A percentile compares a stretch with the other conserved stretches of the same genome.
These are phyloP conservation scores for Drosophila neutralis DNA, from an alignment of 2,888 invertebrate species.

Conservation along the genomic window DNA sequence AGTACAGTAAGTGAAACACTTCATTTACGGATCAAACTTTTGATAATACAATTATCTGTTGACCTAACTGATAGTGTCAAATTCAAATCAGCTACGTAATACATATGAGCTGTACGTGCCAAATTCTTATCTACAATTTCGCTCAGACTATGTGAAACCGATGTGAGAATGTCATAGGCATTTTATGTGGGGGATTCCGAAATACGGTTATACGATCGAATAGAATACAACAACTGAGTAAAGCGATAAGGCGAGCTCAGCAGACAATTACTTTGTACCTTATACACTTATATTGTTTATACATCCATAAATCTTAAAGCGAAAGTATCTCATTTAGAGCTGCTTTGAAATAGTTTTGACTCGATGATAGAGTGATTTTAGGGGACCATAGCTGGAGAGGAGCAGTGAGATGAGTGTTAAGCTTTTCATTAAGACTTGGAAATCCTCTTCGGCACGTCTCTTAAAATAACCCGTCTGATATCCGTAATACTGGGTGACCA, in stretches of 20 bases:
- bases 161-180: slow-evolving; percentile 6
- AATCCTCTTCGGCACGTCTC: slow-evolving; percentile 58
- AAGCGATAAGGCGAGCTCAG: slow-evolving; percentile 34
- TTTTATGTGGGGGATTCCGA: slow-evolving; percentile 17
- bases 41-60: slow-evolving; percentile 14
- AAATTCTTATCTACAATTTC: slow-evolving; percentile 21
- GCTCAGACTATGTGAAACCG: background rate
- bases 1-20: background rate
- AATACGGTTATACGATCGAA: background rate
- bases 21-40: background rate
- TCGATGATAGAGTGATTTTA: slow-evolving; percentile 74
- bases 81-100: slow-evolving; percentile 1
- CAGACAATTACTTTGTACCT: background rate
- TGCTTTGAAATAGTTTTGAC: slow-evolving; percentile 56
- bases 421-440: slow-evolving; percentile 77
- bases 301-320: background rate
- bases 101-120: slow-evolving; percentile 26
- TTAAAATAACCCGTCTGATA: slow-evolving; percentile 81
- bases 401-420: slow-evolving; percentile 79
- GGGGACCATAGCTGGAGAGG: slow-evolving; percentile 75
- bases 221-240: background rate
- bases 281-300: background rate
- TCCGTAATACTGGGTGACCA: slow-evolving; percentile 82
- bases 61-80: slow-evolving; percentile 21
- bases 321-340: slow-evolving; percentile 31